A percentile compares a stretch with the other conserved stretches of the same genome.
Conservation (phyloP, 2,888 invertebrate genomes). For the Andrena camellia region DNA sequence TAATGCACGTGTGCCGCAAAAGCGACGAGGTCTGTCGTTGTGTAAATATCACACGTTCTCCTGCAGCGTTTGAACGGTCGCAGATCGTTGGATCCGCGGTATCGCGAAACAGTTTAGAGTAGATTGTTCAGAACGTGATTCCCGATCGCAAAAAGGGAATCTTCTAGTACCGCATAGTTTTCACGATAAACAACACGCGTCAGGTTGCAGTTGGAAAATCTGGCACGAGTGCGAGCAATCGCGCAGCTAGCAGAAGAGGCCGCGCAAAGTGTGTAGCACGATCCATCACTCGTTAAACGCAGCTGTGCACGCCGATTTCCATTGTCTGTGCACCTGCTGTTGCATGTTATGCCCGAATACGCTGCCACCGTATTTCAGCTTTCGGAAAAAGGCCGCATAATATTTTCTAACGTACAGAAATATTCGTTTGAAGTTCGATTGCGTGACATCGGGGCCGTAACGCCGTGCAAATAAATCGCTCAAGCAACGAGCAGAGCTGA, state of each 20-base stretch:
- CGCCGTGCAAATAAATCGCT: background rate
- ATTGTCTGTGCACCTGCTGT: slow-evolving; percentile 73
- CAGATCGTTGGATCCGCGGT: background rate
- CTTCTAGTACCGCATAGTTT: slow-evolving; percentile 1
- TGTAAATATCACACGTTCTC: background rate
- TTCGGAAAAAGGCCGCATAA: slow-evolving; percentile 15
- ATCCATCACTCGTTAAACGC: slow-evolving; percentile 72
- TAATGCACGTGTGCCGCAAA: background rate
- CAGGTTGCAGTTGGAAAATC: slow-evolving; percentile 55
- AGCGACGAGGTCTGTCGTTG: background rate
- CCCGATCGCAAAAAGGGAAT: slow-evolving; percentile 9
- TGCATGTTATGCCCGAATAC: slow-evolving; percentile 59
- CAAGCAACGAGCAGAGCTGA: background rate
- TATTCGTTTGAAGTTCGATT: background rate
- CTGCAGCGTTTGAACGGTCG: background rate
- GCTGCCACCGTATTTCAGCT: slow-evolving; percentile 16
- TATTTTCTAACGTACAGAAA: slow-evolving; percentile 21
- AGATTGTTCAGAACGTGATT: slow-evolving; percentile 10
- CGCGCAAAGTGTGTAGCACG: slow-evolving; percentile 55
- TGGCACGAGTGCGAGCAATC: slow-evolving; percentile 56
- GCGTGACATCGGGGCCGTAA: background rate
- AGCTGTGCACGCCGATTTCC: slow-evolving; percentile 71
- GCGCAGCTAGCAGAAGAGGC: slow-evolving; percentile 47
- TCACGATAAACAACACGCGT: slow-evolving; percentile 39
- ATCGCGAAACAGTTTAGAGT: background rate